Evolutionary conservation across 2,888 invertebrate species (phyloP).

Genomic region (Flexamia atlantica): DNA sequence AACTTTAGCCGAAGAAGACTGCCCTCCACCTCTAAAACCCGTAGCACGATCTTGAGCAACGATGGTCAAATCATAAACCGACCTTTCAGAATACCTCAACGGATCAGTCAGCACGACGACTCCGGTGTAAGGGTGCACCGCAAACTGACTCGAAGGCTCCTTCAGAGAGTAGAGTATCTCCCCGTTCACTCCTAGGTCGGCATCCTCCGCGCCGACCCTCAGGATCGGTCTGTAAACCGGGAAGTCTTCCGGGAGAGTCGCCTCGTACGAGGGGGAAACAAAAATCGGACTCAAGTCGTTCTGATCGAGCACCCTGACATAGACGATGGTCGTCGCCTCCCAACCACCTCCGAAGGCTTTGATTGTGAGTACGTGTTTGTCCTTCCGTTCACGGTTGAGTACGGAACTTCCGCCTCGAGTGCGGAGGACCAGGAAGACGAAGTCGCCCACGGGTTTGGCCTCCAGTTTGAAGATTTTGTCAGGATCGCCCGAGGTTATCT

Average conservation of each 20-base stretch:
- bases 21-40: conserved; percentile 78
- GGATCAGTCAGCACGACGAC: conserved; percentile 89
- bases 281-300: conserved; percentile 97
- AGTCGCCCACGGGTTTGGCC: conserved; percentile 92
- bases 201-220: conserved; percentile 93
- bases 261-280: conserved; percentile 91
- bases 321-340: conserved; percentile 84
- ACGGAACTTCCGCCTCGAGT: conserved; percentile 91
- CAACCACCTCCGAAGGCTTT: conserved; percentile 80
- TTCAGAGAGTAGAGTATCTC: conserved; percentile 97
- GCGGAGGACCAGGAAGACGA: conserved; percentile 93
- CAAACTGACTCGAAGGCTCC: conserved; percentile 88
- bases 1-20: conserved; percentile 84
- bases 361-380: conserved; percentile 87
- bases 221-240: conserved; percentile 89
- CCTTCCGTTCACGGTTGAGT: conserved; percentile 94
- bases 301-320: conserved; percentile 86
- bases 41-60: conserved; percentile 86
- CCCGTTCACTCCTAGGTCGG: conserved; percentile 95
- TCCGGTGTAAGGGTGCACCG: conserved; percentile 94
- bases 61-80: conserved; percentile 85
- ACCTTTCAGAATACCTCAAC: conserved; percentile 83
- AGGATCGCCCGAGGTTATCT: conserved; percentile 90
- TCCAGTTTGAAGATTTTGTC: conserved; percentile 96
- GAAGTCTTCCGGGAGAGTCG: conserved; percentile 91